Evolutionary conservation across 92 coral and sea anemone genomes (phyloP).

Genomic region (Parazoanthus darwini): DNA sequence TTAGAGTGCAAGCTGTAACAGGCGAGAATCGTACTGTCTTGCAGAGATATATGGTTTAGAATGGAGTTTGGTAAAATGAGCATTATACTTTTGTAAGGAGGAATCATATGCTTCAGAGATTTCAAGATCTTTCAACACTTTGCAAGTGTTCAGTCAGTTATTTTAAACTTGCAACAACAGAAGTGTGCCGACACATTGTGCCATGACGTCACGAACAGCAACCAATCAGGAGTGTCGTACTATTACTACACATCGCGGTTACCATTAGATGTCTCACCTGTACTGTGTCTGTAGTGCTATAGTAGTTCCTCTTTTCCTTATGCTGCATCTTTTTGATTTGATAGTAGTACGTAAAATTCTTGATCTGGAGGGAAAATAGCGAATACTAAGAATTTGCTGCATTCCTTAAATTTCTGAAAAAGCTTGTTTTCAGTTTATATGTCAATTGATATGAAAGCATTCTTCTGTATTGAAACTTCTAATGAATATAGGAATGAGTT

Average conservation of each 20-base stretch:
- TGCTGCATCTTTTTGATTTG: constrained; percentile 70
- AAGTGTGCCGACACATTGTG: not conserved
- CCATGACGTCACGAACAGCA: not conserved
- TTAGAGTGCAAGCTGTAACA: not conserved
- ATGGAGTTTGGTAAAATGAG: not conserved
- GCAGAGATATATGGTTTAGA: not conserved
- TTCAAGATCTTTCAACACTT: not conserved
- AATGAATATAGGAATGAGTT: not conserved
- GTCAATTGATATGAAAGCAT: not conserved
- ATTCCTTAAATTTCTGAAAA: not conserved
- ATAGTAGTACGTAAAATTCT: constrained; percentile 71
- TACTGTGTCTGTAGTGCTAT: constrained; percentile 97
- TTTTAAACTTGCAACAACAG: not conserved
- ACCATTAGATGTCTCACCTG: constrained; percentile 57
- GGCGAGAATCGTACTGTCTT: not conserved
- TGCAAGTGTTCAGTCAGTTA: not conserved
- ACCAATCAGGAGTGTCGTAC: constrained; percentile 5
- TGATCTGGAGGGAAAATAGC: constrained; percentile 53
- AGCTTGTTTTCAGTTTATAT: not conserved
- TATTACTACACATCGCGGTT: not conserved
- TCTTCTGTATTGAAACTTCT: not conserved
- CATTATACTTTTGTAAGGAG: not conserved
- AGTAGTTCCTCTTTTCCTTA: constrained; percentile 86
- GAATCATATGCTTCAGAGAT: too few species aligned
- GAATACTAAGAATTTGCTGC: not conserved